Conservation (phyloP, 2,113 vertebrate genomes). For the Psilopogon haemacephalus region DNA sequence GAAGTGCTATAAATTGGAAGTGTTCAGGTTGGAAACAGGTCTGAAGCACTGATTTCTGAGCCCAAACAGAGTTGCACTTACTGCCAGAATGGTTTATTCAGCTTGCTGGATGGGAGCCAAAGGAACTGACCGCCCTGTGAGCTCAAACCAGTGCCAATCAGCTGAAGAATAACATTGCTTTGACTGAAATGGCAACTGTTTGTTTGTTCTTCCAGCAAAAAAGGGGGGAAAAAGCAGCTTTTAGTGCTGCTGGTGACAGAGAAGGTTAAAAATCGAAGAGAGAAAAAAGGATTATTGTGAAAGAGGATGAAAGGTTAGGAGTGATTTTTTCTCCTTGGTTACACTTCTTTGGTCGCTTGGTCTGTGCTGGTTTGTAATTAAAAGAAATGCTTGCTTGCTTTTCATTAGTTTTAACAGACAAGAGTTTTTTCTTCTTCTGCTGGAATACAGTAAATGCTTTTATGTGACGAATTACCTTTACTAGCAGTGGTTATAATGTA, state of each 20-base stretch:
- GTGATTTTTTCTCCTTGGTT: constrained; percentile 3
- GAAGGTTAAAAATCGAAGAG: constrained; percentile 30
- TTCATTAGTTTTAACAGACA: neutral
- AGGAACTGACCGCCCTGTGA: constrained; percentile 41
- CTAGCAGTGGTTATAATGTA: neutral
- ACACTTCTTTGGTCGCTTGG: neutral
- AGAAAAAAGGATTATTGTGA: neutral
- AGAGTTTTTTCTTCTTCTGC: neutral
- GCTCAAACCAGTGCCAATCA: constrained; percentile 55
- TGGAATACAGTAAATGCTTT: neutral
- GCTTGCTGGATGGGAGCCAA: constrained; percentile 40
- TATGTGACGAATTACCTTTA: neutral
- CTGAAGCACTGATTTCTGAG: neutral
- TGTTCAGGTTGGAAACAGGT: constrained; percentile 18
- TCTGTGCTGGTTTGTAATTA: neutral
- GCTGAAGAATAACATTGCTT: constrained; percentile 58
- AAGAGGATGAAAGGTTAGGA: neutral
- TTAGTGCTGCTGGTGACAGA: constrained; percentile 51
- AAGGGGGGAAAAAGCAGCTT: neutral
- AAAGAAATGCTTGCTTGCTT: neutral
- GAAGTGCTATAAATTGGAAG: constrained; percentile 39
- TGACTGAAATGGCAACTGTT: constrained; percentile 63
- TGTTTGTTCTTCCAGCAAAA: constrained; percentile 62
- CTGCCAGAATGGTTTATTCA: constrained; percentile 41
- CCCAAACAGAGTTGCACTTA: neutral